Evolutionary conservation across 2,797 vertebrate species (phyloP).

Genomic region (Carcharodon carcharias): DNA sequence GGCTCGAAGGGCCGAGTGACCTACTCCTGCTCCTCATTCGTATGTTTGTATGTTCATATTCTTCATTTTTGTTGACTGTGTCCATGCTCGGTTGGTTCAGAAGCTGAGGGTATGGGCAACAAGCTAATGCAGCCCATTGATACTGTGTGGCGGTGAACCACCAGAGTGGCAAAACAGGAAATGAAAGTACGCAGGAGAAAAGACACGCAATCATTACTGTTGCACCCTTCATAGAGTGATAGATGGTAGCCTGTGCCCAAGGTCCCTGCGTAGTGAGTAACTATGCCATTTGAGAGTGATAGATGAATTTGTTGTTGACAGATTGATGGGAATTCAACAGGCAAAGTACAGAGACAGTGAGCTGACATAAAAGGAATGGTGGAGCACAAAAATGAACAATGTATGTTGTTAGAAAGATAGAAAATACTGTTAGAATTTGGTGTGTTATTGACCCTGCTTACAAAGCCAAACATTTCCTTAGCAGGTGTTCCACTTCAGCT

Average conservation of each 20-base stretch:
- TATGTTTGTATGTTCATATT: no score
- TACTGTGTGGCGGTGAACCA: not conserved
- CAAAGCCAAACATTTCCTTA: not conserved
- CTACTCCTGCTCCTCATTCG: not conserved
- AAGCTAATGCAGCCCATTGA: not conserved
- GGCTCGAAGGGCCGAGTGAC: not conserved
- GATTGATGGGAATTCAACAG: not conserved
- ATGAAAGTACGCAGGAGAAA: not conserved
- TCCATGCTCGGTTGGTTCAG: not conserved
- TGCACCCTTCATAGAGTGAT: not conserved
- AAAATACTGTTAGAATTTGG: not conserved
- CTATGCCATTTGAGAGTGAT: not conserved
- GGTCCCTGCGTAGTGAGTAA: not conserved
- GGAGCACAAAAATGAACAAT: not conserved
- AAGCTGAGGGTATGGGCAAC: no score
- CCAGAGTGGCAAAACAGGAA: not conserved
- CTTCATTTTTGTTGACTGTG: not conserved
- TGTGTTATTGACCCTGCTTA: not conserved
- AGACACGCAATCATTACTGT: not conserved
- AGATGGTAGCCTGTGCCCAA: not conserved
- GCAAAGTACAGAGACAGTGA: not conserved
- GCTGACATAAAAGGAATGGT: not conserved
- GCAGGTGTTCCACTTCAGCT: not conserved
- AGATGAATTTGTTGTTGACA: not conserved
- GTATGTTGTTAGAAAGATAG: not conserved